Evolutionary conservation across 1,140 invertebrate species (phyloP).

Genomic region (Leucophenga varia): DNA sequence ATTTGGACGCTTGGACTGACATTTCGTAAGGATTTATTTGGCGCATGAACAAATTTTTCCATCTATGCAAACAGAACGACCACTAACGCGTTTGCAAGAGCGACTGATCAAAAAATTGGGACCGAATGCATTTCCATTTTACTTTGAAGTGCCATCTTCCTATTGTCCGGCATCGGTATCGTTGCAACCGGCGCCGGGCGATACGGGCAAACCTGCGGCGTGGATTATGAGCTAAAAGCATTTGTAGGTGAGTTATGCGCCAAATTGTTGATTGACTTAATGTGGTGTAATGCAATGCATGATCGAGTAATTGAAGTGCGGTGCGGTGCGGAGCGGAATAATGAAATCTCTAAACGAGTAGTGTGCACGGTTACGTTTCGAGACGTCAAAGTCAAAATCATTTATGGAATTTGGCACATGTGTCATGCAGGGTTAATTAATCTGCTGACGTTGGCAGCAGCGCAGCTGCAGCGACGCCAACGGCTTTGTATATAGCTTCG

Average conservation of each 20-base stretch:
- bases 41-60: slow-evolving; percentile 77
- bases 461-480: slow-evolving; percentile 29
- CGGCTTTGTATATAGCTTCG: slow-evolving; percentile 38
- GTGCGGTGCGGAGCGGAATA: too few species aligned
- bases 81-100: slow-evolving; percentile 90
- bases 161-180: slow-evolving; percentile 96
- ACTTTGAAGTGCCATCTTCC: slow-evolving; percentile 95
- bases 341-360: too few species aligned
- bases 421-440: slow-evolving; percentile 52
- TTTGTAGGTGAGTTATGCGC: slow-evolving; percentile 54
- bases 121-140: slow-evolving; percentile 96
- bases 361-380: too few species aligned
- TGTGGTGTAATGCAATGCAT: too few species aligned
- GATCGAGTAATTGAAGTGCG: too few species aligned
- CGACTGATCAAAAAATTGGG: slow-evolving; percentile 96
- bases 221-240: slow-evolving; percentile 93
- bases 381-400: slow-evolving; percentile 39
- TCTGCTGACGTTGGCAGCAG: slow-evolving; percentile 32
- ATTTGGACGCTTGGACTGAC: slow-evolving; percentile 97
- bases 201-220: slow-evolving; percentile 95
- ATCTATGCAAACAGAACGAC: slow-evolving; percentile 57
- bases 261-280: too few species aligned
- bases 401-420: slow-evolving; percentile 28
- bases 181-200: slow-evolving; percentile 92
- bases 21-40: slow-evolving; percentile 96